A percentile compares a stretch with the other conserved stretches of the same genome.
Conservation (phyloP, 2,888 invertebrate species). For the Nomada lathburiana region DNA sequence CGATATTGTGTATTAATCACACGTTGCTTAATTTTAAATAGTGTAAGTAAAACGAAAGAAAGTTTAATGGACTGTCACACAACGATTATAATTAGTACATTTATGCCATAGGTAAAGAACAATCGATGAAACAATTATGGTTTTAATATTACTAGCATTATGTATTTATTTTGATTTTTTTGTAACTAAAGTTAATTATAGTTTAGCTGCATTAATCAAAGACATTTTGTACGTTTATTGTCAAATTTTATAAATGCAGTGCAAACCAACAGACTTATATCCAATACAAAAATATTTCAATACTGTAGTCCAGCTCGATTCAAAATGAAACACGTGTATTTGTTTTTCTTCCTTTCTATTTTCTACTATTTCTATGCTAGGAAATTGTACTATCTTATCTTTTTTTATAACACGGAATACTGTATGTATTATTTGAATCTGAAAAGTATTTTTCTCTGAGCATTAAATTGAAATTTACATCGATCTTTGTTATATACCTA, state of each 20-base stretch:
- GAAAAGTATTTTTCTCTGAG: conserved; percentile 13
- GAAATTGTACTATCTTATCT: conserved; percentile 46
- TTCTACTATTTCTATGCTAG: conserved; percentile 33
- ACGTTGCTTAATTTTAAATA: conserved; percentile 1
- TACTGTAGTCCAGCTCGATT: conserved; percentile 52
- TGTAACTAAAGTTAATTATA: conserved; percentile 12
- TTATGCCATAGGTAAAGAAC: background rate
- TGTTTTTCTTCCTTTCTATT: conserved; percentile 17
- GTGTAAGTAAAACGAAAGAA: background rate
- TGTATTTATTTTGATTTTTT: conserved; percentile 31
- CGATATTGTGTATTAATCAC: conserved; percentile 21
- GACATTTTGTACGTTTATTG: conserved; percentile 62
- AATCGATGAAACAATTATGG: conserved; percentile 5
- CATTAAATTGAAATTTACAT: conserved; percentile 1
- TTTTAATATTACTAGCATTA: conserved; percentile 16
- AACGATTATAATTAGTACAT: conserved; percentile 10
- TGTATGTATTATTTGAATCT: conserved; percentile 29
- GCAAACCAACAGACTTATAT: conserved; percentile 51
- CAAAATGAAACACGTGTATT: conserved; percentile 17
- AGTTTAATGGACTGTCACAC: conserved; percentile 7
- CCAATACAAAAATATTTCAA: conserved; percentile 64
- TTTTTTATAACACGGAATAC: conserved; percentile 43
- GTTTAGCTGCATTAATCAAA: conserved; percentile 35
- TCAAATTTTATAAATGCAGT: conserved; percentile 69
- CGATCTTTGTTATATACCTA: conserved; percentile 3